Base-by-base conservation (phyloP, 2,888 invertebrate genomes). In the Axea sp. region DNA sequence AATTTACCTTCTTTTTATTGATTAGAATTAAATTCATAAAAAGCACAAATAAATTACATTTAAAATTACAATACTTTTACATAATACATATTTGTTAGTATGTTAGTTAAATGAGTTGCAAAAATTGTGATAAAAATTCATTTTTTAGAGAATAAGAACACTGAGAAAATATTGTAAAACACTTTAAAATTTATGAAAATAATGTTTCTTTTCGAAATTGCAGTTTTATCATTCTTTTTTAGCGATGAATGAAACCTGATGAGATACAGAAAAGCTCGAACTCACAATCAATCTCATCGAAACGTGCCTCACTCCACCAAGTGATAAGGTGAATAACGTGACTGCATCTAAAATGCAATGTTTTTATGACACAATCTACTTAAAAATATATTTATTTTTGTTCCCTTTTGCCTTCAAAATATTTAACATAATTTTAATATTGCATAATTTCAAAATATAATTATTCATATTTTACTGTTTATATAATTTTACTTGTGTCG, bases 331-430 rank as follows among this genome's bases (percentile, higher is more conserved):
- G 53, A 64, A 24, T 30, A 51, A 64, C 41, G 49, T 51, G 64
- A 64, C 51, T 51, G 64, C 51, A 64, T 64, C 64, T 64, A 64
- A 26, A 64, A 64, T 51, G 49, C 49, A 62, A 62, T 51, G n/a
- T 31, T 64, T 51, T 28, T n/a, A 64, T 51, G 24, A 59, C 57
- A 59, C 11, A 2, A 6, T 33, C 1, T 33, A 1, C 15, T 33
- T 45, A 1, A 19, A 11, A 19, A 17, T 6, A 7, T 19, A 9
- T 31, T n/a, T 12, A 15, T 37, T 55, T 57, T 17, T 37, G 35
- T 24, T 26, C 31, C 17, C 33, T n/a, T 30, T 0, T 22, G n/a
- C n/a, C n/a, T n/a, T n/a, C n/a, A n/a, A n/a, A n/a, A n/a, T n/a
- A n/a, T n/a, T n/a, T n/a, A n/a, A n/a, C n/a, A n/a, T n/a, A n/a